Evolutionary conservation across 2,888 invertebrate species (phyloP).

Genomic region (Dynastes grantii): DNA sequence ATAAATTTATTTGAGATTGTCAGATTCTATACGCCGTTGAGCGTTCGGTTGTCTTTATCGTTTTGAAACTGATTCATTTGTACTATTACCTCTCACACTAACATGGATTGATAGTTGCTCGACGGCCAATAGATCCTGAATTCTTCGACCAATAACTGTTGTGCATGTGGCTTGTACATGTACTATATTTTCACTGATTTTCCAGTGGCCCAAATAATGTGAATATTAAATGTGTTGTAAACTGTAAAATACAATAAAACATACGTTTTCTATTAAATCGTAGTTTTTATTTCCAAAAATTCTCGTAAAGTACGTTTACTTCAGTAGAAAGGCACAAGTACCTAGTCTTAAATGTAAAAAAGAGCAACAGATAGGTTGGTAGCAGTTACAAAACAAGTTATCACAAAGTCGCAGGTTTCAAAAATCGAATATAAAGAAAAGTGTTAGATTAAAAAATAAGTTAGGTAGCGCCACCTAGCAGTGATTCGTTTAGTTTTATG

Average conservation of each 20-base stretch:
- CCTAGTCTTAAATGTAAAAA: no score
- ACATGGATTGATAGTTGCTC: not conserved
- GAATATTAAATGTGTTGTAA: conserved; percentile 64
- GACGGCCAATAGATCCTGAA: conserved; percentile 47
- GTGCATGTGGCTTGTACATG: conserved; percentile 66
- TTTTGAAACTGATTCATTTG: not conserved
- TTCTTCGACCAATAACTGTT: conserved; percentile 66
- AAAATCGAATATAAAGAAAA: no score
- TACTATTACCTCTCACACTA: not conserved
- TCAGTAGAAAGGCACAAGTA: no score
- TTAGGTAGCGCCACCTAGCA: no score
- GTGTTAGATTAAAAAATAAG: no score
- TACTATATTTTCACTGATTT: conserved; percentile 60
- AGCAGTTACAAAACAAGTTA: no score
- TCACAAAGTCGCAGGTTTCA: no score
- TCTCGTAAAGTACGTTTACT: not conserved
- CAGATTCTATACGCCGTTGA: conserved; percentile 42
- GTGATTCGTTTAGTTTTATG: no score
- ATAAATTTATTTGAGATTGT: conserved; percentile 36
- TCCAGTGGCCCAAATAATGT: conserved; percentile 61
- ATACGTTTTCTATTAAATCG: conserved; percentile 60
- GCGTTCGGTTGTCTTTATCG: not conserved
- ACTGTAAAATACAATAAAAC: conserved; percentile 63
- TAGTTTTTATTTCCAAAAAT: conserved; percentile 28
- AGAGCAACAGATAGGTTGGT: no score